These are phyloP conservation scores for Strigamia maritima DNA, from an alignment of 2,888 invertebrate genomes.

Conservation along the genomic window DNA sequence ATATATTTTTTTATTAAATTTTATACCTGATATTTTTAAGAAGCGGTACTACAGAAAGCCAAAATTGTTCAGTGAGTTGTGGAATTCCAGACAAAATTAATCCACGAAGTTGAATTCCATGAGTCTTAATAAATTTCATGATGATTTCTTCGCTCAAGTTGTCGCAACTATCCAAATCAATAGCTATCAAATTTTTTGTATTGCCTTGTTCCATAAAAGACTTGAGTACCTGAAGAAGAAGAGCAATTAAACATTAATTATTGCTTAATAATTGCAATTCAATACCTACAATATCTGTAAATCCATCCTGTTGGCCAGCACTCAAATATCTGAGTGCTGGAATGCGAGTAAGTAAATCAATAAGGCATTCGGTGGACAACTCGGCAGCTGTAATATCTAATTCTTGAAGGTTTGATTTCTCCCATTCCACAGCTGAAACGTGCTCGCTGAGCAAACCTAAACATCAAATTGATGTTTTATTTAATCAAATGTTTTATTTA, in stretches of 20 bases:
- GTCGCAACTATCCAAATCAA: slow-evolving; percentile 93
- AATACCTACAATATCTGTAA: slow-evolving; percentile 77
- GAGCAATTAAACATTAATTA: background rate
- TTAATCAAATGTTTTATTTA: background rate
- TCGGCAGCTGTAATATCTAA: slow-evolving; percentile 97
- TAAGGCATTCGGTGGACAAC: slow-evolving; percentile 85
- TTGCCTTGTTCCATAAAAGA: slow-evolving; percentile 83
- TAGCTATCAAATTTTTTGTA: slow-evolving; percentile 69
- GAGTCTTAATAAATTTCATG: slow-evolving; percentile 82
- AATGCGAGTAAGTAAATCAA: slow-evolving; percentile 84
- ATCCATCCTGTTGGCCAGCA: slow-evolving; percentile 95
- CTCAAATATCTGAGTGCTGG: slow-evolving; percentile 76
- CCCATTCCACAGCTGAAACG: slow-evolving; percentile 97
- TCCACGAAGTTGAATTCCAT: slow-evolving; percentile 85
- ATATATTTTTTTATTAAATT: background rate
- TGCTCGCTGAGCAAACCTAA: slow-evolving; percentile 83
- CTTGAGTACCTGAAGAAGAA: slow-evolving; percentile 65
- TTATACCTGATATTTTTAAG: slow-evolving; percentile 83
- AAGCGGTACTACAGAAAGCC: slow-evolving; percentile 91
- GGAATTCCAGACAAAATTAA: slow-evolving; percentile 91
- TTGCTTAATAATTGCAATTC: background rate
- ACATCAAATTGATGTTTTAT: too few relatives aligned
- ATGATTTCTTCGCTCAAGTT: slow-evolving; percentile 90
- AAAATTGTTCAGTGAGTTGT: slow-evolving; percentile 95
- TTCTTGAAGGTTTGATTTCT: slow-evolving; percentile 85